Percentiles rank a stretch among this genome's conserved stretches.
Conservation (phyloP, 2,888 invertebrate species). For the Lampropteryx suffumata region DNA sequence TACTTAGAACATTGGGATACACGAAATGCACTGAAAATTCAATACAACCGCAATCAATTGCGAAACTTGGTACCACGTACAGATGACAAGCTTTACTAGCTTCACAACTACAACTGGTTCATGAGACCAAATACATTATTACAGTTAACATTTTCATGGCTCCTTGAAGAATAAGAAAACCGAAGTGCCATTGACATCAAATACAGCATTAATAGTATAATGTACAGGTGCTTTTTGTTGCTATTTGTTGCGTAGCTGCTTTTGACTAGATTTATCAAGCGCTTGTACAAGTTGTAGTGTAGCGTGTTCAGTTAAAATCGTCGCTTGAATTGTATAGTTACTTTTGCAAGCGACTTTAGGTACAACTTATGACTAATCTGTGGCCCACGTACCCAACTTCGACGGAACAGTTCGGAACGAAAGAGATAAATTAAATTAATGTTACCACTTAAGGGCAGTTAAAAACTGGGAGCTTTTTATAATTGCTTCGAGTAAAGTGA, state of each 20-base stretch:
- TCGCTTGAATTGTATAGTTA: constrained; percentile 2
- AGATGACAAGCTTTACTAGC: not conserved
- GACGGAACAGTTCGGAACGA: constrained; percentile 47
- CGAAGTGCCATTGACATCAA: too few relatives aligned
- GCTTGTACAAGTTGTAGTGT: too few relatives aligned
- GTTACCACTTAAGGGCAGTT: constrained; percentile 39
- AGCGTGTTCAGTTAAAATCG: not conserved
- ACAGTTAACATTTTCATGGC: not conserved
- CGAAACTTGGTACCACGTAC: constrained; percentile 38
- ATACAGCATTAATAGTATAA: too few relatives aligned
- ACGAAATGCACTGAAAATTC: constrained; percentile 19
- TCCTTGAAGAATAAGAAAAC: too few relatives aligned
- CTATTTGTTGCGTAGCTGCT: too few relatives aligned
- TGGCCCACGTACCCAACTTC: constrained; percentile 37
- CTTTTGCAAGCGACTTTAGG: constrained; percentile 3
- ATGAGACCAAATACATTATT: not conserved
- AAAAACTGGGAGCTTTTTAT: constrained; percentile 34
- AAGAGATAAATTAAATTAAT: constrained; percentile 60
- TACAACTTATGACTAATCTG: constrained; percentile 38
- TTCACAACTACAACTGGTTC: not conserved
- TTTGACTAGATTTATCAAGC: too few relatives aligned
- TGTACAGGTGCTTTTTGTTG: too few relatives aligned
- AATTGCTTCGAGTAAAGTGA: constrained; percentile 28
- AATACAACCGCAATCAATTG: constrained; percentile 30
- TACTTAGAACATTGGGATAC: constrained; percentile 7